Evolutionary conservation across 2,113 vertebrate species (phyloP), one percentile per base, ranked within the genome.

Genomic region (Aphelocoma coerulescens): DNA sequence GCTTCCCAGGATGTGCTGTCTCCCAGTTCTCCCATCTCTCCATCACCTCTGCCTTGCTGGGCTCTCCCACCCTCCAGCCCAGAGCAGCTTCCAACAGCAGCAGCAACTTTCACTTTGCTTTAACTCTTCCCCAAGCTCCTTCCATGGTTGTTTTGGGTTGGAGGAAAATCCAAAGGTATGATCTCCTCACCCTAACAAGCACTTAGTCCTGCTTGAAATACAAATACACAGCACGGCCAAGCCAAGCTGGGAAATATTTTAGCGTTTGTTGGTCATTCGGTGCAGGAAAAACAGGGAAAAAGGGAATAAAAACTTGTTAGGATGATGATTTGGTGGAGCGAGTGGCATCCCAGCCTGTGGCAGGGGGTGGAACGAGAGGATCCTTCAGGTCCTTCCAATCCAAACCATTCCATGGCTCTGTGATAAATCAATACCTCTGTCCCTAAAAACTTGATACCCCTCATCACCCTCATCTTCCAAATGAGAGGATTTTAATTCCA

Each of bases 21-120:
- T 96, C 55, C 24, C 69, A 66, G 76, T 33, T 92, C 89, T 87
- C 68, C 91, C 84, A 68, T 39, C 77, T 77, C 95, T 37, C 92
- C 76, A 63, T 88, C 79, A 63, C 75, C 82, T 91, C 76, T 35
- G 33, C 43, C 62, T 76, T 75, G 73, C 78, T 89, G 68, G 9
- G 82, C 46, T 74, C 84, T 46, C 24, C 72, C 11, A 1, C 33
- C 54, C 54, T 66, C 27, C 71, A 89, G 83, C 65, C 44, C 84
- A 24, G 80, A 77, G 79, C 72, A 58, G 28, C n/a, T 79, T 51
- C 79, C 63, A 51, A 9, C 65, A 73, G n/a, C 39, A 66, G 11
- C 52, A 55, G 35, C 7, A 7, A 43, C 57, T 75, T 85, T 13
- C 26, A 41, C 49, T 55, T 33, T 0, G 0, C 59, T 76, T 73